phyloP scores from a whole-genome alignment of 2,113 vertebrate species.

The Phyllostomus discolor region DNA sequence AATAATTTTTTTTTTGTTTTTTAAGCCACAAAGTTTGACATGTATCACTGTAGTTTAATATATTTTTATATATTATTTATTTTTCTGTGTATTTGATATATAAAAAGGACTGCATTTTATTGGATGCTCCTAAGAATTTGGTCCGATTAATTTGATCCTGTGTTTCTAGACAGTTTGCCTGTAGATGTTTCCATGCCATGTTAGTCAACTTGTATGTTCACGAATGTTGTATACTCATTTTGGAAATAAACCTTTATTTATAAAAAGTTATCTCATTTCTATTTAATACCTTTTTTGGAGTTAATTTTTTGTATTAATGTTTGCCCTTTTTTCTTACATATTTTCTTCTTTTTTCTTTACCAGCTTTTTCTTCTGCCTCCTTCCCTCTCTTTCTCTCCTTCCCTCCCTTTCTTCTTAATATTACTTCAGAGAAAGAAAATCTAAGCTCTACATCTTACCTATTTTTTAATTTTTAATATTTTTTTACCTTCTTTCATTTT shows the following conservation, averaged over 20 bases:
- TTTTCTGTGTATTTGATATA: background rate
- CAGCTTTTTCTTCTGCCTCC: background rate
- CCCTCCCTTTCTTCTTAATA: background rate
- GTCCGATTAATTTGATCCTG: background rate
- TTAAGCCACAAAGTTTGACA: background rate
- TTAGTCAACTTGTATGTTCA: background rate
- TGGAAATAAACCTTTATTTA: background rate
- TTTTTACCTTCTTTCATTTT: background rate
- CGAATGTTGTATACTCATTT: background rate
- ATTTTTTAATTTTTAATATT: background rate
- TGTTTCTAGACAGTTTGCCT: background rate
- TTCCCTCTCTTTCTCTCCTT: background rate
- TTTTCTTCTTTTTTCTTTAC: background rate
- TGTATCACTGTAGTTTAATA: background rate
- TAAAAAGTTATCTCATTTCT: background rate
- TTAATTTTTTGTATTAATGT: background rate
- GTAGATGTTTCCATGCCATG: background rate
- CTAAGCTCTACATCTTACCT: background rate
- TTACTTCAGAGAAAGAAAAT: background rate
- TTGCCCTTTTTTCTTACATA: background rate
- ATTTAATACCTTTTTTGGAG: background rate
- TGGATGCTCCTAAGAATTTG: background rate
- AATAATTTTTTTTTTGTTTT: background rate
- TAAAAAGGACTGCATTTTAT: background rate
- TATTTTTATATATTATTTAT: background rate